Evolutionary conservation across 2,888 invertebrate species (phyloP), one percentile per base, ranked within the genome.

Genomic region (Allophyes oxyacanthae): DNA sequence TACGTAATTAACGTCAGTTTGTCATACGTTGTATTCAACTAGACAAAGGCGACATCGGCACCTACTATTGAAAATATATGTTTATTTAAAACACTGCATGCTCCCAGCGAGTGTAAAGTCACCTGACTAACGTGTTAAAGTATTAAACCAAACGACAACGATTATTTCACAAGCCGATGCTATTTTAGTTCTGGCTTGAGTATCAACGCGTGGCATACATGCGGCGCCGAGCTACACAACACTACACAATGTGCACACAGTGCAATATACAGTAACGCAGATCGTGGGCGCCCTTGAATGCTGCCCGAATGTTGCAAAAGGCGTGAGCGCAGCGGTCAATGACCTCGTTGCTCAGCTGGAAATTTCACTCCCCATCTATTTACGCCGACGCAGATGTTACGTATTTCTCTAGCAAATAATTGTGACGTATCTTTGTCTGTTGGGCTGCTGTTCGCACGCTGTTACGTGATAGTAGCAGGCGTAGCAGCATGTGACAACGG

Each of bases 111-210:
- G 52, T 64, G 74, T 45, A 30, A 34, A 52, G 72, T 83, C 84
- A 84, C 77, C 82, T 84, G 83, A 83, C 77, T 77, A 69, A 62
- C 71, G 76, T 72, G 62, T 64, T 53, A 63, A 51, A 70, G 64
- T 60, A 72, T 70, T 70, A 77, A 74, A 71, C 75, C 50, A 68
- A 70, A 75, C 75, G 76, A 72, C 64, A 65, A 62, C 64, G 66
- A 61, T 71, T 60, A 85, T 86, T 84, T 83, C 84, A 79, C 85
- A 84, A 84, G 89, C 87, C 84, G 84, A 65, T 66, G 85, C 91
- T 92, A 92, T 92, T 92, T 92, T 81, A 71, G 89, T 86, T 79
- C 89, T 91, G 90, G 91, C 89, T 81, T 75, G 71, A 76, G 81
- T 77, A 77, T 79, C 79, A 75, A 79, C 81, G 71, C 79, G 61